Evolutionary conservation across 2,888 invertebrate species (phyloP).

Genomic region (Camponotus fellah): DNA sequence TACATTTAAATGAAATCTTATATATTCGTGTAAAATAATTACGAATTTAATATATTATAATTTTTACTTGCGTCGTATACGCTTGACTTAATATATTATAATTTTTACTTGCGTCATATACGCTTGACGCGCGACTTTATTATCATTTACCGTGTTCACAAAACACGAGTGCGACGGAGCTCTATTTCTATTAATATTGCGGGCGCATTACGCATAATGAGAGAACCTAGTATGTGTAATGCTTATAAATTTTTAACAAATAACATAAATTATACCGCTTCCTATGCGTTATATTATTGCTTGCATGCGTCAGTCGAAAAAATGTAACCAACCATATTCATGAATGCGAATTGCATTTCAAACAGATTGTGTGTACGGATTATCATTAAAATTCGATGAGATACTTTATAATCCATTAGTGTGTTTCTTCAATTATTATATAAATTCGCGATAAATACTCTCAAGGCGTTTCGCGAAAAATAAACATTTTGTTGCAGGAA

Average conservation of each 20-base stretch:
- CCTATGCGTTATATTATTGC: not conserved
- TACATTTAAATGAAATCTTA: not conserved
- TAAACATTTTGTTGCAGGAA: slow-evolving; percentile 37
- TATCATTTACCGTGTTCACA: not conserved
- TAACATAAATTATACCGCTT: slow-evolving; percentile 20
- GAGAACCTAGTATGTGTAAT: not conserved
- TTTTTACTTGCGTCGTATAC: not conserved
- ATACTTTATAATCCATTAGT: slow-evolving; percentile 19
- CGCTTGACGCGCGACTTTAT: not conserved
- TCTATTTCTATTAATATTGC: slow-evolving; percentile 19
- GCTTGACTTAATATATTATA: not conserved
- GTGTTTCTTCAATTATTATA: slow-evolving; percentile 13
- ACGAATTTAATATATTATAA: not conserved
- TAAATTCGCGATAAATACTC: slow-evolving; percentile 14
- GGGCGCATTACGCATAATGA: slow-evolving; percentile 21
- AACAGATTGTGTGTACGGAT: slow-evolving; percentile 11
- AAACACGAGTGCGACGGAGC: not conserved
- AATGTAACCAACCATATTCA: slow-evolving; percentile 8
- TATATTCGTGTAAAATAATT: not conserved
- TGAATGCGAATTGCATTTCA: slow-evolving; percentile 30
- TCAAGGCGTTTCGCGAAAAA: slow-evolving; percentile 30
- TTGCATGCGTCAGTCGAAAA: slow-evolving; percentile 17
- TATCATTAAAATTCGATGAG: slow-evolving; percentile 3
- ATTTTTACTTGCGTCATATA: not conserved
- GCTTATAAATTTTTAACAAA: slow-evolving; percentile 28